Evolutionary conservation across 1,140 invertebrate genomes (phyloP).

Genomic region (Brachionus rotundiformis): DNA sequence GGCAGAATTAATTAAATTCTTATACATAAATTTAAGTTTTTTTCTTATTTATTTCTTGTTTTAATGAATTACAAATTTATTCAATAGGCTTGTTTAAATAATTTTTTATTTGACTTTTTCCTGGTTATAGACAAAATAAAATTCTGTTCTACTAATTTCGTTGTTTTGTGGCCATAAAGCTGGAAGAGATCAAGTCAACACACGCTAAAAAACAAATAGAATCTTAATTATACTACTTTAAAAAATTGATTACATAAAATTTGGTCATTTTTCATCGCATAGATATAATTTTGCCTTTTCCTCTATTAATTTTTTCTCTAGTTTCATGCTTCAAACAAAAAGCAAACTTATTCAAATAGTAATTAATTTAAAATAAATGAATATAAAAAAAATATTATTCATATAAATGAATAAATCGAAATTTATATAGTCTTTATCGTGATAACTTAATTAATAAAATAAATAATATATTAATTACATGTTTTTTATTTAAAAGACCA

Average conservation of each 20-base stretch:
- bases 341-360: background rate
- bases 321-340: background rate
- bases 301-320: background rate
- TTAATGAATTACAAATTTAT: constrained; percentile 11
- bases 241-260: too few relatives aligned
- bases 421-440: background rate
- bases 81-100: background rate
- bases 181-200: background rate
- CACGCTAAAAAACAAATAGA: too few relatives aligned
- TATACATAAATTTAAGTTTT: background rate
- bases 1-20: background rate
- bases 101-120: background rate
- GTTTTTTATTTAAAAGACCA: background rate
- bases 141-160: background rate
- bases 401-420: background rate
- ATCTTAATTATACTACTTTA: too few relatives aligned
- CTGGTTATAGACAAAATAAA: background rate
- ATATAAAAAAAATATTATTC: background rate
- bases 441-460: background rate
- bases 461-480: too few relatives aligned
- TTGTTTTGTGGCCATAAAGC: background rate
- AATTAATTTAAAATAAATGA: background rate
- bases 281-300: background rate
- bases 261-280: background rate
- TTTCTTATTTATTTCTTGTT: background rate